Conservation (phyloP, 1,140 invertebrate genomes). For the Drosophila yakuba region DNA sequence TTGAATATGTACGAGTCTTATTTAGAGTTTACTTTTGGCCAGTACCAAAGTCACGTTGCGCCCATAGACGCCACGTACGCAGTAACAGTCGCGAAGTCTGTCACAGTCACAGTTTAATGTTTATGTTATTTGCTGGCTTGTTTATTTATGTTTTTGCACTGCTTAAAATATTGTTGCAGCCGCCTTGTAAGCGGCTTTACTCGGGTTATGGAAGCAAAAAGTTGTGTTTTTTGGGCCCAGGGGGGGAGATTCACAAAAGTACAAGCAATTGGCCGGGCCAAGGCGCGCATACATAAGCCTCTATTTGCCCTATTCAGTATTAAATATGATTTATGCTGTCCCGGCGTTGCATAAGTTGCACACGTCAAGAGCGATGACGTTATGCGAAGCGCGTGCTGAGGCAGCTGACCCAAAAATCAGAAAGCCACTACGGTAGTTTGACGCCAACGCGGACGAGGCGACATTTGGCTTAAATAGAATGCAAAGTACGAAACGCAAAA, state of each 20-base stretch:
- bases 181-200: constrained; percentile 24
- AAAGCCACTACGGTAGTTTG: constrained; percentile 61
- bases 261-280: constrained; percentile 58
- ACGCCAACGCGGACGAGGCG: constrained; percentile 64
- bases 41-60: constrained; percentile 60
- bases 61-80: constrained; percentile 56
- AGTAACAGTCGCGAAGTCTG: constrained; percentile 20
- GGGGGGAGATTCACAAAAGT: constrained; percentile 3
- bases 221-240: neutral
- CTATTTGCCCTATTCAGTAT: neutral
- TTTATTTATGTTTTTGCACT: constrained; percentile 61
- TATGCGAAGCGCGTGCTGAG: constrained; percentile 65
- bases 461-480: constrained; percentile 54
- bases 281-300: constrained; percentile 35
- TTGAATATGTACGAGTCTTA: constrained; percentile 30
- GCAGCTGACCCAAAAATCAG: constrained; percentile 69
- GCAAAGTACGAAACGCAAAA: constrained; percentile 35
- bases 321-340: constrained; percentile 62
- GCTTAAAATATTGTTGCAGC: constrained; percentile 48
- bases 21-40: constrained; percentile 13
- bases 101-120: constrained; percentile 50
- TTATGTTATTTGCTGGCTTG: constrained; percentile 34
- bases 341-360: constrained; percentile 46
- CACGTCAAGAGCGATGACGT: constrained; percentile 55
- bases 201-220: constrained; percentile 22